Base-by-base conservation (phyloP, 2,113 vertebrate genomes). In the Anolis sagrei region DNA sequence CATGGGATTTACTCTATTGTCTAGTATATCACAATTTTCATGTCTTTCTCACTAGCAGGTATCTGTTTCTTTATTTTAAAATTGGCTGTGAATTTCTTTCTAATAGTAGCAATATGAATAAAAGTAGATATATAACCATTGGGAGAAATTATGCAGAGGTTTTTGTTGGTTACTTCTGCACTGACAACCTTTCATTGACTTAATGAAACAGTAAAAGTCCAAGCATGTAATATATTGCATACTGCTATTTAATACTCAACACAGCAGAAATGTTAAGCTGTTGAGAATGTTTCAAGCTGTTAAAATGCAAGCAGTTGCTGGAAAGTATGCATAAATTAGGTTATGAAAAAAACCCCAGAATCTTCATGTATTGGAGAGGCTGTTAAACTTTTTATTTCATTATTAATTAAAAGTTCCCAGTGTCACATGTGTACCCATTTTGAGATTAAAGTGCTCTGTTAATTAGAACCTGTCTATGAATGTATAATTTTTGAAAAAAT, bases 351-450 rank as follows among this genome's bases (percentile, higher is more conserved):
- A 87, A 70, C 27, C 1, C 44, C 23, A 16, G 79, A 61, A 72
- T 89, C n/a, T 61, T 32, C 39, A 61, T 73, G 54, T 85, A 84
- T 85, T 90, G 34, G 58, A 86, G 84, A 62, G 61, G 73, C 88
- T 84, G 13, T 89, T 92, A 89, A 94, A 77, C 34, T 87, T 80
- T 76, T 89, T 21, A 83, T 90, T 83, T 80, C 58, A 76, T 87
- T 90, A 32, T 85, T 92, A 91, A 92, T 89, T 92, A 89, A 90
- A 91, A 90, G 73, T 51, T 93, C 62, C 66, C 51, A 21, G 14
- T 90, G 69, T 73, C 61, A 87, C 61, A 80, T 85, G 13, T 64
- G 51, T 64, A 78, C 13, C 34, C 76, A 34, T 90, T 92, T 91
- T 81, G 32, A 86, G 36, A 81, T 91, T 91, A 61, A 88, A 91